These are phyloP conservation scores for Leptinotarsa peninsularis DNA, from an alignment of 2,888 invertebrate genomes.

Conservation along the genomic window DNA sequence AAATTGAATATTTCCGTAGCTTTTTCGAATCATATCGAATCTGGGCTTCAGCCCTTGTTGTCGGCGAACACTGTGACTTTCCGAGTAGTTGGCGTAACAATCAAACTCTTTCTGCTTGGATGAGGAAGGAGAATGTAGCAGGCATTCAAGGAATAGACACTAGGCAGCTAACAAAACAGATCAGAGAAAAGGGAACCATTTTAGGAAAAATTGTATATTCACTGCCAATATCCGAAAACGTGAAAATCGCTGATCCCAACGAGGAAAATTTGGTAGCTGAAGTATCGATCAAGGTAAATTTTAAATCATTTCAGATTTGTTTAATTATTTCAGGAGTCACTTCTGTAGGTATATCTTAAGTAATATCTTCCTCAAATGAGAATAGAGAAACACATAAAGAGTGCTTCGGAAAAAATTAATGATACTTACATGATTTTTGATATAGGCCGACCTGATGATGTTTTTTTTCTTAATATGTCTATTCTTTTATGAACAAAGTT, in stretches of 20 bases:
- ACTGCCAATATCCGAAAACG: constrained; percentile 65
- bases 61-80: constrained; percentile 86
- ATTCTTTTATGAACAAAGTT: too few species aligned
- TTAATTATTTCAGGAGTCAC: background rate
- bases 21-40: constrained; percentile 93
- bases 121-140: constrained; percentile 81
- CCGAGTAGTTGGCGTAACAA: constrained; percentile 93
- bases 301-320: background rate
- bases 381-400: too few species aligned
- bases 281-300: constrained; percentile 82
- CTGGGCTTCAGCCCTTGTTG: constrained; percentile 92
- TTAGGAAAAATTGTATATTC: constrained; percentile 76
- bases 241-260: constrained; percentile 84
- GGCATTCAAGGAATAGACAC: constrained; percentile 96
- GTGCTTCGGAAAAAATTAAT: too few species aligned
- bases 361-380: too few species aligned
- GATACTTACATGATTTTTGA: too few species aligned
- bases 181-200: constrained; percentile 89
- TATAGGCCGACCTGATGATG: too few species aligned
- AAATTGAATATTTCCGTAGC: constrained; percentile 65
- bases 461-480: too few species aligned
- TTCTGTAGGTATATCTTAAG: too few species aligned
- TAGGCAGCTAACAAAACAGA: constrained; percentile 89
- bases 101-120: constrained; percentile 86
- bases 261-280: constrained; percentile 87